Conservation (phyloP, 2,797 vertebrate genomes). For the Enteromius viviparus region DNA sequence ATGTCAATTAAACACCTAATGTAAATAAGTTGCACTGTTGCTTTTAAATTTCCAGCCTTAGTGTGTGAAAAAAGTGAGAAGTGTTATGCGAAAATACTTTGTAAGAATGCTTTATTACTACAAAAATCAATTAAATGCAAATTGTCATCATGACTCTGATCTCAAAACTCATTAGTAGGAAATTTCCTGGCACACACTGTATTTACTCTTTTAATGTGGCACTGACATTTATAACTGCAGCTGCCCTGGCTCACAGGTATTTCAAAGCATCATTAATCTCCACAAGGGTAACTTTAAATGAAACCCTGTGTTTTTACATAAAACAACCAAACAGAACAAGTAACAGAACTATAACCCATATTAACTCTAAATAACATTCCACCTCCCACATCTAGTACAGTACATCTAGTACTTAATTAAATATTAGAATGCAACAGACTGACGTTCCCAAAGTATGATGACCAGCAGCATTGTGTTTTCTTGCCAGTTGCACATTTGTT, state of each 20-base stretch:
- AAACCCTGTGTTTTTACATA: constrained; percentile 7
- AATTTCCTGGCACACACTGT: neutral
- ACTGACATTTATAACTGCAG: neutral
- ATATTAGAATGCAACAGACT: neutral
- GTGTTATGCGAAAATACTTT: neutral
- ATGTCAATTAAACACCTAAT: neutral
- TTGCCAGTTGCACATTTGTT: constrained; percentile 12
- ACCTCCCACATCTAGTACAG: neutral
- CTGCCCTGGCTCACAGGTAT: neutral
- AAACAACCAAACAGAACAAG: neutral
- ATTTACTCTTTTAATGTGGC: constrained; percentile 7
- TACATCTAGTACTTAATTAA: neutral
- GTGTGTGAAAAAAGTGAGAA: neutral
- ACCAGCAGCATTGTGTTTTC: neutral
- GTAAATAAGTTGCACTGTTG: neutral
- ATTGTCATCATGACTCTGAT: neutral
- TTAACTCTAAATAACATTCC: neutral
- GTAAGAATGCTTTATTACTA: neutral
- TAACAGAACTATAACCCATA: neutral
- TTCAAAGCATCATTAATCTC: constrained; percentile 27
- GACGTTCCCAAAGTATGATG: neutral
- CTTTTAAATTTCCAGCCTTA: neutral
- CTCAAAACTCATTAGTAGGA: neutral
- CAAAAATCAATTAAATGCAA: neutral
- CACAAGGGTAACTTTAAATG: neutral